A percentile compares a stretch with the other conserved stretches of the same genome.
Conservation (phyloP, 2,113 vertebrate genomes). For the Festucalex cinctus region DNA sequence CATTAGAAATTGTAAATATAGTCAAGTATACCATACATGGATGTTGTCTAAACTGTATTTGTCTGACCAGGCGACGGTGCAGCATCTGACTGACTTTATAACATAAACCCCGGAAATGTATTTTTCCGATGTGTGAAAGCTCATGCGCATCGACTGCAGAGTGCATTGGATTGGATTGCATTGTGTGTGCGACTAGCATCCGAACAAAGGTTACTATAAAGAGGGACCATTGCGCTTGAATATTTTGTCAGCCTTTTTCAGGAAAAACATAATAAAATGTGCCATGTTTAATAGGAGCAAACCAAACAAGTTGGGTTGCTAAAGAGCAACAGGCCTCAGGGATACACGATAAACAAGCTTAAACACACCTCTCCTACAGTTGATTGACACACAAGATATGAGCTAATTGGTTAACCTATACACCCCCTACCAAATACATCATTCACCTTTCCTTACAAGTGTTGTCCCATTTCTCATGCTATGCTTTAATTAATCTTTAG, state of each 20-base stretch:
- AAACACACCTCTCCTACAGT: slow-evolving; percentile 35
- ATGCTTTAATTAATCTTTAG: slow-evolving; percentile 15
- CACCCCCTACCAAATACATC: slow-evolving; percentile 12
- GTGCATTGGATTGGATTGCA: too few relatives aligned
- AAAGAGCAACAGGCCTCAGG: slow-evolving; percentile 26
- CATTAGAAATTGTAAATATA: too few relatives aligned
- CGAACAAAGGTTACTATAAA: not conserved
- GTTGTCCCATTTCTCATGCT: slow-evolving; percentile 8
- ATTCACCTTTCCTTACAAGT: slow-evolving; percentile 4
- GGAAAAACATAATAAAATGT: not conserved
- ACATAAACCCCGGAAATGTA: too few relatives aligned
- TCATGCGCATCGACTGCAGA: too few relatives aligned
- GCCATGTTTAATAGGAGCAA: not conserved
- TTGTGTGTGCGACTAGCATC: too few relatives aligned
- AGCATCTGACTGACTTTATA: too few relatives aligned
- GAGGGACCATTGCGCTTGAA: not conserved
- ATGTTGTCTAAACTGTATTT: too few relatives aligned
- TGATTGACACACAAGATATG: slow-evolving; percentile 50
- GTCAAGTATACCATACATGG: too few relatives aligned
- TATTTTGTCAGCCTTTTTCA: not conserved
- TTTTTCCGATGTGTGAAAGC: too few relatives aligned
- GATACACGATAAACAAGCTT: slow-evolving; percentile 43
- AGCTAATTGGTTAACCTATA: slow-evolving; percentile 35
- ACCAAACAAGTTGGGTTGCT: not conserved
- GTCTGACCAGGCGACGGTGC: too few relatives aligned